Evolutionary conservation across 2,797 vertebrate genomes (phyloP), one percentile per base, ranked within the genome.

Genomic region (Ibycter americanus): DNA sequence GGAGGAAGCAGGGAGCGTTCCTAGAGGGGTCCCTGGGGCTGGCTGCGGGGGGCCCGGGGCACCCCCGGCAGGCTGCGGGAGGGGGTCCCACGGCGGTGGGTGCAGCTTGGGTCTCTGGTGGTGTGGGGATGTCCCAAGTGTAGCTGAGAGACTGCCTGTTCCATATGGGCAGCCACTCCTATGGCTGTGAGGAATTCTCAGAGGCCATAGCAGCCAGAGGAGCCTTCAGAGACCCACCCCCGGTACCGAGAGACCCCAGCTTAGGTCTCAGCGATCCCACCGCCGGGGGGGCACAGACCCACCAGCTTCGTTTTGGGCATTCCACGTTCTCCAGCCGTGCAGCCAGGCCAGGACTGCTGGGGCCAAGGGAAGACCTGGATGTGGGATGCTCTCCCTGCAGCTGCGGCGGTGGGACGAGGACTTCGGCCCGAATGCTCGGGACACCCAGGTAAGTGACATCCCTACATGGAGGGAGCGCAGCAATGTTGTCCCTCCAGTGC

Each of bases 181-280:
- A 1, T 0, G 51, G n/a, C 1, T 11, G 21, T 3, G 1, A 63
- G 58, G 18, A 2, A 5, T 11, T 27, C 63, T 15, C 19, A 0
- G 56, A 32, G 54, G 3, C 13, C 13, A 1, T 4, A 23, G 31
- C 70, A 4, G 74, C 6, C 20, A 7, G 27, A 52, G 55, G 34
- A 32, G 32, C 8, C 4, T 1, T 26, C 54, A 20, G 63, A 54
- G 25, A 25, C 44, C 4, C 11, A 42, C 11, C 8, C 13, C 29
- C 8, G 16, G 42, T 44, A 19, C 42, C 16, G 42, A 44, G 42
- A 44, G 42, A 40, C 11, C 42, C 42, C 42, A 42, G 42, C 42
- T 18, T 17, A 44, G 11, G 17, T 19, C 36, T 67, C 21, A 0
- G 65, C 38, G 42, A 2, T 34, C n/a, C 47, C 72, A 27, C 15